Evolutionary conservation across 2,797 vertebrate genomes (phyloP).

Genomic region (Sebastes oblongus): DNA sequence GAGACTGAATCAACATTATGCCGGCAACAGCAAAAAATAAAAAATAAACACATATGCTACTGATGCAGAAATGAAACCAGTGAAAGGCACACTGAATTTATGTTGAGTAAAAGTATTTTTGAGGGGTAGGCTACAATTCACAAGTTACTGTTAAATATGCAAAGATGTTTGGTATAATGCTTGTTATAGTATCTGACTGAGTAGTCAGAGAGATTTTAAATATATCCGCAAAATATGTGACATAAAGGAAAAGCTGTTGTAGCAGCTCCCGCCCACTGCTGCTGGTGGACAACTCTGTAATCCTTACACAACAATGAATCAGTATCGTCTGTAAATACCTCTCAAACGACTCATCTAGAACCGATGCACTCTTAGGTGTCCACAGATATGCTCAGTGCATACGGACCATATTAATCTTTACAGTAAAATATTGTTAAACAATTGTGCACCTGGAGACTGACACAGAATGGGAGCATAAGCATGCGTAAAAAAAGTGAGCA

Average conservation of each 20-base stretch:
- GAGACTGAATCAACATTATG: conserved; percentile 23
- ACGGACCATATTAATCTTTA: neutral
- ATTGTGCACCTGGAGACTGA: neutral
- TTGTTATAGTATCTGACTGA: neutral
- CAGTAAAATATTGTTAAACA: conserved; percentile 23
- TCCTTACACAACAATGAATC: conserved; percentile 16
- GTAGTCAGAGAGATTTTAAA: conserved; percentile 17
- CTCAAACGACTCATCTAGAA: conserved; percentile 21
- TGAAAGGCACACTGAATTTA: conserved; percentile 9
- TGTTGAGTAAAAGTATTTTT: neutral
- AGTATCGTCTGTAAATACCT: conserved; percentile 11
- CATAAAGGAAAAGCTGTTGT: neutral
- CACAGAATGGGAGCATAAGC: neutral
- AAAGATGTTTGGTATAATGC: neutral
- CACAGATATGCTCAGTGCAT: neutral
- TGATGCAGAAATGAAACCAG: conserved; percentile 13
- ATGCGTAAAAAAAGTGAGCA: neutral
- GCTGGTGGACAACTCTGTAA: conserved; percentile 20
- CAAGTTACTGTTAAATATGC: conserved; percentile 14
- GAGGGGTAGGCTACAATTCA: neutral
- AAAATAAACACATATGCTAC: neutral
- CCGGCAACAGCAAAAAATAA: conserved; percentile 1
- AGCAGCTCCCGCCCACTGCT: conserved; percentile 6
- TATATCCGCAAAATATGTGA: conserved; percentile 6
- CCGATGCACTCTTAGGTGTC: conserved; percentile 20